Evolutionary conservation across 2,888 invertebrate species (phyloP).

Genomic region (Suillia variegata): DNA sequence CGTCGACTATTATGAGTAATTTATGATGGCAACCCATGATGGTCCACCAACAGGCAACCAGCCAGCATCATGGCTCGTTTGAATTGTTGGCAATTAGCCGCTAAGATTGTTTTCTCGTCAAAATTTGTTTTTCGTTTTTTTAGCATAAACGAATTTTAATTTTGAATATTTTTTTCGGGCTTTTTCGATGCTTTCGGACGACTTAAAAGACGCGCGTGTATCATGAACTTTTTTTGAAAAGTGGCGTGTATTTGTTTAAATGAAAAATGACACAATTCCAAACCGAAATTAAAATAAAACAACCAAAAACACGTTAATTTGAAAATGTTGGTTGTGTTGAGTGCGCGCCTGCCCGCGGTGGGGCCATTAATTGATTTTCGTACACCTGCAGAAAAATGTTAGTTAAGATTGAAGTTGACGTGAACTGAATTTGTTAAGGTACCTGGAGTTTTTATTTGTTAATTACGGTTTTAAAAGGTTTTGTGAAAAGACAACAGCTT

Average conservation of each 20-base stretch:
- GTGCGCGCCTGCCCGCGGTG: not conserved
- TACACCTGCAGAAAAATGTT: no score
- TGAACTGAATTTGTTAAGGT: no score
- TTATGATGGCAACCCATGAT: slow-evolving; percentile 36
- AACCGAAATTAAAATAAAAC: no score
- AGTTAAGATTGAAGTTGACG: no score
- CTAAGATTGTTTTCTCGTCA: not conserved
- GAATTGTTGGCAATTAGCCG: slow-evolving; percentile 41
- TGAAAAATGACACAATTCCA: slow-evolving; percentile 23
- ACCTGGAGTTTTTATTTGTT: no score
- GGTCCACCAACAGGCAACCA: not conserved
- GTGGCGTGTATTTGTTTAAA: slow-evolving; percentile 25
- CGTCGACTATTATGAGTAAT: no score
- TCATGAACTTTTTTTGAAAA: no score
- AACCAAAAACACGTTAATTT: slow-evolving; percentile 13
- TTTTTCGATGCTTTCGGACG: not conserved
- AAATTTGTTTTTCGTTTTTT: not conserved
- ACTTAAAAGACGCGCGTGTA: slow-evolving; percentile 1
- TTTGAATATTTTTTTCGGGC: not conserved
- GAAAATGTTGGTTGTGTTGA: slow-evolving; percentile 10
- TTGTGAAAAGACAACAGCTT: no score
- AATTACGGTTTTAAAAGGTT: no score
- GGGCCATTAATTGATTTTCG: no score
- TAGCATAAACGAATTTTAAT: no score
- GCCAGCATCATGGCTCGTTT: slow-evolving; percentile 34